Percentiles rank a stretch among this genome's conserved stretches.
Conservation (phyloP, 2,797 vertebrate species). For the Takifugu rubripes region DNA sequence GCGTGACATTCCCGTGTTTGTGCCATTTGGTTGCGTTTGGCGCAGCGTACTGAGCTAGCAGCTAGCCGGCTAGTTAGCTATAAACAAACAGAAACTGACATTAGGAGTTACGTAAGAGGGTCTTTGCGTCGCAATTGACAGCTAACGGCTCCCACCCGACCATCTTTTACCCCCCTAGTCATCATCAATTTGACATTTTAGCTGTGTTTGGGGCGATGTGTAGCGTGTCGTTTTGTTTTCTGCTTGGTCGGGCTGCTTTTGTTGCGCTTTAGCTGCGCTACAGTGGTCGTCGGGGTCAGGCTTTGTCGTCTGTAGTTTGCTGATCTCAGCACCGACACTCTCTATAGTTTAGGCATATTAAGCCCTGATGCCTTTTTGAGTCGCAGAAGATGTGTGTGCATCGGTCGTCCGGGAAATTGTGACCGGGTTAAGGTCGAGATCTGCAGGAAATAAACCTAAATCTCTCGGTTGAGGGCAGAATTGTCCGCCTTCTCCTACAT, state of each 20-base stretch:
- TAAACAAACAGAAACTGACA: slow-evolving; percentile 66
- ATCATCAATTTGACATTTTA: not conserved
- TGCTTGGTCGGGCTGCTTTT: slow-evolving; percentile 3
- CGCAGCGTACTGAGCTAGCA: slow-evolving; percentile 43
- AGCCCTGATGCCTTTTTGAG: no score
- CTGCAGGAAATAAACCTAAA: no score
- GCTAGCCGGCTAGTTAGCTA: slow-evolving; percentile 44
- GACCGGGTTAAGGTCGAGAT: no score
- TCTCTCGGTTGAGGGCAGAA: no score
- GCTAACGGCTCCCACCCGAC: not conserved
- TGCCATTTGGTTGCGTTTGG: no score
- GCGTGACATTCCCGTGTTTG: no score
- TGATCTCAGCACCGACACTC: slow-evolving; percentile 58
- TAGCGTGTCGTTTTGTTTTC: slow-evolving; percentile 15
- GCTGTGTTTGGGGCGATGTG: not conserved
- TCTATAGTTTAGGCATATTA: no score
- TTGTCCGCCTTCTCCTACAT: slow-evolving; percentile 30
- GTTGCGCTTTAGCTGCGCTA: slow-evolving; percentile 9
- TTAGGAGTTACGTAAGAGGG: slow-evolving; percentile 68
- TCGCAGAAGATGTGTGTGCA: no score
- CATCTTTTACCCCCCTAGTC: accelerated
- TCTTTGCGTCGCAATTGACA: slow-evolving; percentile 26
- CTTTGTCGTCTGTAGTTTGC: slow-evolving; percentile 58
- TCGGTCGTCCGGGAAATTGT: no score
- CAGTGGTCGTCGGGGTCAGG: slow-evolving; percentile 35